Evolutionary conservation across 2,888 invertebrate species (phyloP).

Genomic region (Anaspis maculata): DNA sequence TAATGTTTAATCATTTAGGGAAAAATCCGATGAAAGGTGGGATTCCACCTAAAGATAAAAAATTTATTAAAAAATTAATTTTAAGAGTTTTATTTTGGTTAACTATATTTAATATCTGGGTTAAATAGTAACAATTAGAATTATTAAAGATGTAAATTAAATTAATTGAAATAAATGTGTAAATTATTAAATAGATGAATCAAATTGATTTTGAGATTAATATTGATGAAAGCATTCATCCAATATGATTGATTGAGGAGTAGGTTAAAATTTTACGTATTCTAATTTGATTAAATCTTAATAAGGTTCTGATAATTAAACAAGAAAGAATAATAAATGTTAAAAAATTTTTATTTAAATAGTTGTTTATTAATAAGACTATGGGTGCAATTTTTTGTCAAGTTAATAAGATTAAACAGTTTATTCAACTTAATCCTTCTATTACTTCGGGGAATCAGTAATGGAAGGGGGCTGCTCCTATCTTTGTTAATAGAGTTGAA

Average conservation of each 20-base stretch:
- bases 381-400: conserved; percentile 60
- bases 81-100: conserved; percentile 41
- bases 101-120: conserved; percentile 45
- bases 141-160: conserved; percentile 44
- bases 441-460: conserved; percentile 54
- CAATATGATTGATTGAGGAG: conserved; percentile 57
- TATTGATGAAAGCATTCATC: conserved; percentile 37
- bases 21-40: conserved; percentile 56
- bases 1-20: conserved; percentile 53
- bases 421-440: conserved; percentile 51
- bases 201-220: conserved; percentile 17
- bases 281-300: conserved; percentile 40
- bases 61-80: conserved; percentile 47
- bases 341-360: neutral
- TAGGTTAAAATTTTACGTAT: conserved; percentile 51
- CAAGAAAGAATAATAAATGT: conserved; percentile 43
- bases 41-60: conserved; percentile 50
- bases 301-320: conserved; percentile 41
- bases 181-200: conserved; percentile 38
- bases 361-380: conserved; percentile 35
- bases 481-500: conserved; percentile 44
- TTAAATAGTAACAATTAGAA: conserved; percentile 45
- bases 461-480: conserved; percentile 51
- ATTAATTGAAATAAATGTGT: conserved; percentile 42
- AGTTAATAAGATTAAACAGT: conserved; percentile 49